Evolutionary conservation across 1,140 invertebrate genomes (phyloP).

Genomic region (Hydropsyche tenuis): DNA sequence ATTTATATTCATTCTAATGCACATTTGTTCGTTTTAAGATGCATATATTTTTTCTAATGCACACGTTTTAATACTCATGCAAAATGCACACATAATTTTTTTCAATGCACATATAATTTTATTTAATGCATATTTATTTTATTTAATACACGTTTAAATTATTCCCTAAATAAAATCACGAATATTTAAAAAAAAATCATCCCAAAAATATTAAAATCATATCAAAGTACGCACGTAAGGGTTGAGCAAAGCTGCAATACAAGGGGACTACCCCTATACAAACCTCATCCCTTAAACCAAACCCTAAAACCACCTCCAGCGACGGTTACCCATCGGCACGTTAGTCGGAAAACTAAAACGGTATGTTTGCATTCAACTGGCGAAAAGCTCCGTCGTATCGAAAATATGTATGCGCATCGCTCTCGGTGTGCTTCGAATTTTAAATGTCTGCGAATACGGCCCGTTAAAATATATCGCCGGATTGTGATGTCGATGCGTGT

Average conservation of each 20-base stretch:
- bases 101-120: too few species aligned
- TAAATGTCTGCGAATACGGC: conserved; percentile 19
- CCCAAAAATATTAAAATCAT: too few species aligned
- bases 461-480: background rate
- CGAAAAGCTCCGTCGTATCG: conserved; percentile 21
- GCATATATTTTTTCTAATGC: too few species aligned
- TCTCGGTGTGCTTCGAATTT: conserved; percentile 18
- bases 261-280: background rate
- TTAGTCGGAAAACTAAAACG: conserved; percentile 36
- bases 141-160: too few species aligned
- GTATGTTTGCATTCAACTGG: conserved; percentile 19
- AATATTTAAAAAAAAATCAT: too few species aligned
- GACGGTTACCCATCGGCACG: conserved; percentile 12
- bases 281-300: background rate
- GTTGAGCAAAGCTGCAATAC: conserved; percentile 29
- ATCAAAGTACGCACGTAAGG: background rate
- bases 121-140: too few species aligned
- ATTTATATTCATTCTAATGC: too few species aligned
- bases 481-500: too few species aligned
- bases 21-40: too few species aligned
- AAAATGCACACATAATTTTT: too few species aligned
- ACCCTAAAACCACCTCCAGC: background rate
- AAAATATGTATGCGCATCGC: conserved; percentile 17
- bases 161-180: too few species aligned
- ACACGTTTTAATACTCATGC: too few species aligned